phyloP scores from a whole-genome alignment of 2,797 vertebrate genomes.

The Falco columbarius region DNA sequence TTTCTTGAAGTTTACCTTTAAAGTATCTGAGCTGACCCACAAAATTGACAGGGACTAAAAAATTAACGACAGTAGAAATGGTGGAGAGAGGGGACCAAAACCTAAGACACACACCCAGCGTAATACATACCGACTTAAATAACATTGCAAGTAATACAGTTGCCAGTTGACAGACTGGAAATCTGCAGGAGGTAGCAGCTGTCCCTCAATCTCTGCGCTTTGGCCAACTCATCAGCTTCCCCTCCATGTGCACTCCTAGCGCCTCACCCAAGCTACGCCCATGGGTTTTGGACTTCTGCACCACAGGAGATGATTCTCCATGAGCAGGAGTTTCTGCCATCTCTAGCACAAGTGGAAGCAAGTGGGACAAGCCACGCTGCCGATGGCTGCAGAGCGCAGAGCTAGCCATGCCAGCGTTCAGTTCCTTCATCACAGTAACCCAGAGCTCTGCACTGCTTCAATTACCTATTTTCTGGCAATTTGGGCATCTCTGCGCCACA shows the following conservation, averaged over 20 bases:
- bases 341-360: background rate
- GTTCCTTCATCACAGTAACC: too few species aligned
- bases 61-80: background rate
- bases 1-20: background rate
- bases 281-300: background rate
- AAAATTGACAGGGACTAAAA: background rate
- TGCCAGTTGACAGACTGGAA: background rate
- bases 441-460: background rate
- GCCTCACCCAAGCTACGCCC: background rate
- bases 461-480: background rate
- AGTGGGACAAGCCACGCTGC: background rate
- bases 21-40: background rate
- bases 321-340: background rate
- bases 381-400: background rate
- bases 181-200: background rate
- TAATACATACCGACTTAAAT: background rate
- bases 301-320: background rate
- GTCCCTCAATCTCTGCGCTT: background rate
- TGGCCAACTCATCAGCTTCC: background rate
- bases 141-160: background rate
- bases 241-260: background rate
- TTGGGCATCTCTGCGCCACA: background rate
- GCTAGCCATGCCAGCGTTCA: background rate
- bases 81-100: background rate
- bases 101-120: background rate